Evolutionary conservation across 1,140 invertebrate species (phyloP), one percentile per base, ranked within the genome.

Genomic region (Telenomus remus): DNA sequence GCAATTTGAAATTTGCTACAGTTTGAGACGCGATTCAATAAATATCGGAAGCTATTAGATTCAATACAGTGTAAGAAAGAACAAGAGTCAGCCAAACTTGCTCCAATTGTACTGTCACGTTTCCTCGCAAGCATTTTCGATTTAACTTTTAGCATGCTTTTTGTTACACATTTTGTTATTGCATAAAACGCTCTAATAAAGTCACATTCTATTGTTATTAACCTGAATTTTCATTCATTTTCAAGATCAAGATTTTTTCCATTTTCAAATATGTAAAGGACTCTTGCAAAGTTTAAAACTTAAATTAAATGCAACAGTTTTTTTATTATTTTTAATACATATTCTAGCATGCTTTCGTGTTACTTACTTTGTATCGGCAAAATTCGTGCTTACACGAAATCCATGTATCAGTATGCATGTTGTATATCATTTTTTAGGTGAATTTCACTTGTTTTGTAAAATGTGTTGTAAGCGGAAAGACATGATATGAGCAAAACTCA

Each of bases 11-110:
- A 46, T 56, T 68, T 59, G 16, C 42, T n/a, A 10, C 44, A 57
- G 43, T 51, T 50, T 27, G n/a, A 57, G 53, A 43, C 43, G 56
- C 14, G 56, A 60, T 69, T 51, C 66, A 60, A 61, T 69, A 69
- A 61, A 48, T 69, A 69, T 61, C 42, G 19, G 49, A 48, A 34
- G 50, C 47, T 54, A 51, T 59, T 68, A 59, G 54, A 68, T 68
- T 59, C 39, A 57, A 51, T 57, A 16, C 47, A 57, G 27, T 57
- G 37, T 27, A 27, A 27, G 33, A 37, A 66, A 57, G 46, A 57
- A 43, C 63, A 51, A 7, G 46, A 66, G 37, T 48, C 51, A 51
- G 51, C 34, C 34, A 63, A 63, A 63, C 50, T 34, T 53, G 50
- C 37, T 53, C 50, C 50, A 53, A 53, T 9, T 13, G 35, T 46